Conservation (phyloP, 2,888 invertebrate species). For the Diarsia brunnea region DNA sequence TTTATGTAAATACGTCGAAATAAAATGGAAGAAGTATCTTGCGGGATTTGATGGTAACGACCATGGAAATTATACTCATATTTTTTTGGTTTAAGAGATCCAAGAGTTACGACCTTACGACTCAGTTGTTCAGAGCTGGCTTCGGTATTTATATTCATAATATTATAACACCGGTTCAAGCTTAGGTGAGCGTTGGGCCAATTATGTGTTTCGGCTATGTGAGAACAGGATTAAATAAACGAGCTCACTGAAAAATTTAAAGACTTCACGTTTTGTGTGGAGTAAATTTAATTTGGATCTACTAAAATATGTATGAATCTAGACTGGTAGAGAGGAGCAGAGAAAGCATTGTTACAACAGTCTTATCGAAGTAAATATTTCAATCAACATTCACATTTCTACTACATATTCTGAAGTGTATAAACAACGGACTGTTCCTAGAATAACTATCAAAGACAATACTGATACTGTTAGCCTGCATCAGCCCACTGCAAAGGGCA, state of each 20-base stretch:
- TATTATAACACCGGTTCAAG: constrained; percentile 54
- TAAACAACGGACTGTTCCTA: not conserved
- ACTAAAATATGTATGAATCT: constrained; percentile 30
- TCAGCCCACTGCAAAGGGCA: too few relatives aligned
- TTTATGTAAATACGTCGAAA: constrained; percentile 51
- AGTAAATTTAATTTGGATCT: constrained; percentile 40
- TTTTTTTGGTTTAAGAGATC: constrained; percentile 43
- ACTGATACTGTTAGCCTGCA: not conserved
- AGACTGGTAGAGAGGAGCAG: not conserved
- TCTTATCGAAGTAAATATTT: constrained; percentile 30
- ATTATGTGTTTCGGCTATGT: constrained; percentile 60
- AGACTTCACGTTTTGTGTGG: not conserved
- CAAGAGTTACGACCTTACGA: constrained; percentile 60
- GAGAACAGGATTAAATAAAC: constrained; percentile 51
- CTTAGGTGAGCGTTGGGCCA: constrained; percentile 42
- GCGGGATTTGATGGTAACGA: constrained; percentile 44
- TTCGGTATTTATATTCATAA: constrained; percentile 63
- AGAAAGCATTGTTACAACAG: not conserved
- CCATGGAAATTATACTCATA: constrained; percentile 43
- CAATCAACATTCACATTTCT: constrained; percentile 23
- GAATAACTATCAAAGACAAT: not conserved
- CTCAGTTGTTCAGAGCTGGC: constrained; percentile 43
- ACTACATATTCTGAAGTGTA: not conserved
- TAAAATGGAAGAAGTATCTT: constrained; percentile 49
- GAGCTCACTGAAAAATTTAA: constrained; percentile 32